Percentiles rank a stretch among this genome's conserved stretches.
Evolutionary conservation across 2,888 invertebrate genomes (phyloP).

Genomic region (Acleris emargana): DNA sequence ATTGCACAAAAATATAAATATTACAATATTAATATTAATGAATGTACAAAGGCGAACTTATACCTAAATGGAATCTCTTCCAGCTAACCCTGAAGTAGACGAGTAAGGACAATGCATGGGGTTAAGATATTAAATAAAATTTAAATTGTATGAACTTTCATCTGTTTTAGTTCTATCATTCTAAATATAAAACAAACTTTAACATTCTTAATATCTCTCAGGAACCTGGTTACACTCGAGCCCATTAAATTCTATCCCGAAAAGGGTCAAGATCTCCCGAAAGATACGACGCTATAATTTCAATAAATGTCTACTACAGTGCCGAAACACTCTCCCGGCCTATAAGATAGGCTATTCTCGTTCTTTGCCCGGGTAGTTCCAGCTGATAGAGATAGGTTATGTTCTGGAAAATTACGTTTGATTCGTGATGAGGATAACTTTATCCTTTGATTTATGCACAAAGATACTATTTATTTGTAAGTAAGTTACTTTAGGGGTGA

Average conservation of each 20-base stretch:
- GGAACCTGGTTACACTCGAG: slow-evolving; percentile 35
- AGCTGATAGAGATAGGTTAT: slow-evolving; percentile 8
- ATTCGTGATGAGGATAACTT: slow-evolving; percentile 1
- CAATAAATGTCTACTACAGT: slow-evolving; percentile 66
- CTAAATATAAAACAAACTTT: neutral
- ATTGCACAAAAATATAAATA: too few species aligned
- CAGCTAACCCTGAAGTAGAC: too few species aligned
- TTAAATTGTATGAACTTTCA: neutral
- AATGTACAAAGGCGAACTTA: too few species aligned
- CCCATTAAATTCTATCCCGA: slow-evolving; percentile 56
- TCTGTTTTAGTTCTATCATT: neutral
- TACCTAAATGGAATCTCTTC: too few species aligned
- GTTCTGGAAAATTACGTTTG: neutral
- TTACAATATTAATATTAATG: too few species aligned
- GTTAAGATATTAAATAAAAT: too few species aligned
- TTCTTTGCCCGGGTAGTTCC: slow-evolving; percentile 11
- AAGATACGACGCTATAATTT: slow-evolving; percentile 65
- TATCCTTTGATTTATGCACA: neutral
- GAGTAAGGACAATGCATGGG: too few species aligned
- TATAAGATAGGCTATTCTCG: slow-evolving; percentile 24
- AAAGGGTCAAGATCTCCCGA: slow-evolving; percentile 57
- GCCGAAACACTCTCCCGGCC: slow-evolving; percentile 31
- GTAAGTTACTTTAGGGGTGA: too few species aligned
- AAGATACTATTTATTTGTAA: neutral
- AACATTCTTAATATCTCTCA: slow-evolving; percentile 4